Evolutionary conservation across 2,113 vertebrate genomes (phyloP).

Genomic region (Malaclemys terrapin): DNA sequence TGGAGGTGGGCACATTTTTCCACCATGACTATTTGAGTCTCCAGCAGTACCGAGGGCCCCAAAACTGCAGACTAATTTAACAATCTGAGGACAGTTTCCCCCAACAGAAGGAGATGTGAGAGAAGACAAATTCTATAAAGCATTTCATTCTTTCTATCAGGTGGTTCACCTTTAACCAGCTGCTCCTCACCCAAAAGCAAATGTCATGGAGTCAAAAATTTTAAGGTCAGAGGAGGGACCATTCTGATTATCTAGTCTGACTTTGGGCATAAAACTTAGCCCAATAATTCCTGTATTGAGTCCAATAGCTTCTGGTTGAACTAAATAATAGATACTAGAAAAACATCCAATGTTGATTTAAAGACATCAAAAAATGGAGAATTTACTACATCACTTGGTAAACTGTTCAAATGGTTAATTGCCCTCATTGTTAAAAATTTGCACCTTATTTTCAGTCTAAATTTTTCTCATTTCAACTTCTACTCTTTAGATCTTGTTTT

Average conservation of each 20-base stretch:
- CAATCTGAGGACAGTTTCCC: background rate
- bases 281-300: background rate
- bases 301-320: slow-evolving; percentile 42
- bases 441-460: slow-evolving; percentile 11
- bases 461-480: slow-evolving; percentile 23
- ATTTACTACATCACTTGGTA: slow-evolving; percentile 14
- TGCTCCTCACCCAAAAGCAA: background rate
- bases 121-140: background rate
- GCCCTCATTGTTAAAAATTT: background rate
- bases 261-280: slow-evolving; percentile 30
- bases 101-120: background rate
- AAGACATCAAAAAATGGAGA: slow-evolving; percentile 23
- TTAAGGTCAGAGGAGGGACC: background rate
- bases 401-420: slow-evolving; percentile 31
- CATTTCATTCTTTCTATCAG: background rate
- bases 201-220: background rate
- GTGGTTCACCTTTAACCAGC: slow-evolving; percentile 11
- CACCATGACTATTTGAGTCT: background rate
- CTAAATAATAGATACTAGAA: slow-evolving; percentile 24
- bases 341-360: background rate
- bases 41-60: background rate
- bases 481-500: background rate
- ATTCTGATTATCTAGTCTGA: background rate
- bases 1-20: background rate
- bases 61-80: background rate